Base-by-base conservation (phyloP, 2,888 invertebrate genomes). In the Drosophila anomalata region DNA sequence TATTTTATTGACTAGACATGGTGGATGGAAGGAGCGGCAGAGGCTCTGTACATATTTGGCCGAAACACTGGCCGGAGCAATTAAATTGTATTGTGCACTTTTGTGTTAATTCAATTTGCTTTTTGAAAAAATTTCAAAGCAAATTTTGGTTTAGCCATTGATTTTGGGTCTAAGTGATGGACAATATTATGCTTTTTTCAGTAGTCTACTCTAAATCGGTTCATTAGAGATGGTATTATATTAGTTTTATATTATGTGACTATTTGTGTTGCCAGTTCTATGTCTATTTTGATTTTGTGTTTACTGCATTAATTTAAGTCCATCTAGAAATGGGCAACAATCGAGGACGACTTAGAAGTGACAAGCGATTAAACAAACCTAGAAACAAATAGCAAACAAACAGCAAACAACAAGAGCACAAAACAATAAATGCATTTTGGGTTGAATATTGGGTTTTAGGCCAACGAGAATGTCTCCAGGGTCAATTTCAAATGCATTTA, bases 401-500 rank as follows among this genome's bases (percentile, higher is more conserved):
- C 29, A 29, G 29, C 29, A 29, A 29, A 29, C 29, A 29, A 29
- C 29, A 57, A 29, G 31, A 26, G 50, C 2, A 44, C 44, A 26
- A 55, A 71, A 70, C 72, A 74, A 73, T 74, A 74, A 73, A 79
- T 83, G 73, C 68, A 66, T 63, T 79, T 85, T 42, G 73, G 63
- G 63, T 41, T 41, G 46, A 62, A 59, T 66, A 76, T 41, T 41
- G 46, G 62, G 46, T 63, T 78, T 85, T 65, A 56, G 72, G 68
- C 48, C 65, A 75, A 50, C 52, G 63, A 69, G 58, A 77, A 85
- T 85, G 85, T 85, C 82, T 81, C 82, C 76, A 85, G 82, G 82
- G 87, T 85, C 78, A 83, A 85, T 83, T 81, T 72, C 65, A 70
- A 76, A 82, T 87, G 81, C 81, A 78, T 76, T 74, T 71, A 65